These are phyloP conservation scores for Himantopus leucocephalus DNA, from an alignment of 2,113 vertebrate species.

Conservation along the genomic window DNA sequence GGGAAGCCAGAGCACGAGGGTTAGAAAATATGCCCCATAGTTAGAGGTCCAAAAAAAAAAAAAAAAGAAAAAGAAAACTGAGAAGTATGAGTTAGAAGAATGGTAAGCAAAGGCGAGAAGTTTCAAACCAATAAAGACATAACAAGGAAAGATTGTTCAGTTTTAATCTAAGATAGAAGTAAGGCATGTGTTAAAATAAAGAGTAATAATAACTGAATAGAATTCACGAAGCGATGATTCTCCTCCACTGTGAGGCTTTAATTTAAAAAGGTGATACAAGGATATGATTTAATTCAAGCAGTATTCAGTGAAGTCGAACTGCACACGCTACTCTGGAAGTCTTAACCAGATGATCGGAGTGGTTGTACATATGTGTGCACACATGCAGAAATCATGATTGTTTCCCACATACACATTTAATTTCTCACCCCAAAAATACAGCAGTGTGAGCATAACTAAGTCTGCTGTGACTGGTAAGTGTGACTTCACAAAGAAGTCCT, in stretches of 20 bases:
- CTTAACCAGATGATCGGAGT: not conserved
- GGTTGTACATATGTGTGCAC: rapidly evolving
- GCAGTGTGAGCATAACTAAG: rapidly evolving
- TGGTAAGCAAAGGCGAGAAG: not conserved
- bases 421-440: not conserved
- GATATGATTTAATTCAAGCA: not conserved
- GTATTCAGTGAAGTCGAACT: not conserved
- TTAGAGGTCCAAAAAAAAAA: not conserved
- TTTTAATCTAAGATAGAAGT: not conserved
- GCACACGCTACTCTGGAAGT: not conserved
- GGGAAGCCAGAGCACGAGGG: not conserved
- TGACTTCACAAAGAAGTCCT: not conserved
- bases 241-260: not conserved
- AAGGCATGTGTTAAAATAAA: not conserved
- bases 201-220: not conserved
- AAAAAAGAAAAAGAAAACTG: not conserved
- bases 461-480: too few species aligned
- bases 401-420: not conserved
- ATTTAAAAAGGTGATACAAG: not conserved
- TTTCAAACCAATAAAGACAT: not conserved
- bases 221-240: not conserved
- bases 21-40: not conserved
- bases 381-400: rapidly evolving
- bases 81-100: not conserved
- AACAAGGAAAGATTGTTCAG: not conserved